A percentile compares a stretch with the other conserved stretches of the same genome.
Evolutionary conservation across 1,140 invertebrate species (phyloP).

Genomic region (Caenorhabditis latens): DNA sequence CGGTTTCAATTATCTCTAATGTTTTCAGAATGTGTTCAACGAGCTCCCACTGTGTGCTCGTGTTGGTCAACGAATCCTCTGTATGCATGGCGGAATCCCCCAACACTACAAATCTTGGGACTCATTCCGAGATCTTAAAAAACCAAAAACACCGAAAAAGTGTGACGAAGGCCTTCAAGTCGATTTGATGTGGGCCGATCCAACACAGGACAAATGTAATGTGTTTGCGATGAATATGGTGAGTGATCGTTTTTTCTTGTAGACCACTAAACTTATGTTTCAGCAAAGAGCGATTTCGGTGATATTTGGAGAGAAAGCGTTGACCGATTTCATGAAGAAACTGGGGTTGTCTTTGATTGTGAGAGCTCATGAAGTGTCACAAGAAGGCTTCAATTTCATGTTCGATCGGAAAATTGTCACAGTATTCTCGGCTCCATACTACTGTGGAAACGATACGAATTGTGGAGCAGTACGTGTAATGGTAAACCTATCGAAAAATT

Average conservation of each 20-base stretch:
- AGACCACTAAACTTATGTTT: not conserved
- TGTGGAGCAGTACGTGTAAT: constrained; percentile 63
- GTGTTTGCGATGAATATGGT: constrained; percentile 41
- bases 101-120: constrained; percentile 82
- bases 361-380: constrained; percentile 78
- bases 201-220: constrained; percentile 61
- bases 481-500: too few species aligned
- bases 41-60: constrained; percentile 83
- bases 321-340: constrained; percentile 62
- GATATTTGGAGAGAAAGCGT: constrained; percentile 65
- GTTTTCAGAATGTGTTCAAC: constrained; percentile 79
- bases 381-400: constrained; percentile 81
- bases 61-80: constrained; percentile 88
- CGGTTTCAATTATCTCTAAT: not conserved
- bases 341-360: constrained; percentile 67
- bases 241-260: not conserved
- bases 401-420: constrained; percentile 62
- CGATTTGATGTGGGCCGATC: constrained; percentile 68
- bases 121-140: constrained; percentile 62
- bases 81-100: constrained; percentile 86
- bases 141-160: constrained; percentile 58
- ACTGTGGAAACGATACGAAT: constrained; percentile 67
- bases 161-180: constrained; percentile 64
- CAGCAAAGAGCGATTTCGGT: constrained; percentile 59
- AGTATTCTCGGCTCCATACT: constrained; percentile 69